These are phyloP conservation scores for Myrmophylax atrothorax DNA, from an alignment of 2,113 vertebrate species.

Conservation along the genomic window DNA sequence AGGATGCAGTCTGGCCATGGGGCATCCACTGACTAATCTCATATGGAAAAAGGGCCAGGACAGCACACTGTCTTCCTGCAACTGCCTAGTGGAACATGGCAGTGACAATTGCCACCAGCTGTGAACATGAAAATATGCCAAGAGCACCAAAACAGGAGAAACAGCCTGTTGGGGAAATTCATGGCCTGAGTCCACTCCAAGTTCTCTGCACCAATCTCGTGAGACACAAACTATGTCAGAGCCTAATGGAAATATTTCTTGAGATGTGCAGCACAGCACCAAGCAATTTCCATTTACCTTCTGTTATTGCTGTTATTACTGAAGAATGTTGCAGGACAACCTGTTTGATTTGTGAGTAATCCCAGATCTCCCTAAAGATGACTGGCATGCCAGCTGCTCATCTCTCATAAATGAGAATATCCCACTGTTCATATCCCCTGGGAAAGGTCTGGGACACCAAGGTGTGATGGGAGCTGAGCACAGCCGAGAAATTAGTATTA, in stretches of 20 bases:
- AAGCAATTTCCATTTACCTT: neutral
- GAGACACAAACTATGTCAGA: neutral
- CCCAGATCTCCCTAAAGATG: neutral
- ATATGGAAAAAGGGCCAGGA: neutral
- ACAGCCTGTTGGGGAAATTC: neutral
- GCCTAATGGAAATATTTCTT: neutral
- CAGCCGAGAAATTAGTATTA: neutral
- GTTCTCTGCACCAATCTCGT: fast-evolving
- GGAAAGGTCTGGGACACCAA: neutral
- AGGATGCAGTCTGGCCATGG: neutral
- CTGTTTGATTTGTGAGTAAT: neutral
- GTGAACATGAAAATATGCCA: neutral
- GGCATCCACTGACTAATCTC: neutral
- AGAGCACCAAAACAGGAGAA: neutral
- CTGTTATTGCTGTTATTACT: neutral
- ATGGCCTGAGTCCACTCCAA: neutral
- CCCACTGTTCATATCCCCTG: fast-evolving
- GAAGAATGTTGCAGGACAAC: neutral
- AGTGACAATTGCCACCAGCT: neutral
- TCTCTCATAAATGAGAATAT: neutral
- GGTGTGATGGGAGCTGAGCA: neutral
- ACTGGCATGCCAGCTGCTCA: neutral
- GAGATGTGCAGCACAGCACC: neutral
- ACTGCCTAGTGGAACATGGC: neutral
- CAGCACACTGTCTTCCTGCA: neutral